These are phyloP conservation scores for Alectoris magna DNA, from an alignment of 2,797 vertebrate species.

Conservation along the genomic window DNA sequence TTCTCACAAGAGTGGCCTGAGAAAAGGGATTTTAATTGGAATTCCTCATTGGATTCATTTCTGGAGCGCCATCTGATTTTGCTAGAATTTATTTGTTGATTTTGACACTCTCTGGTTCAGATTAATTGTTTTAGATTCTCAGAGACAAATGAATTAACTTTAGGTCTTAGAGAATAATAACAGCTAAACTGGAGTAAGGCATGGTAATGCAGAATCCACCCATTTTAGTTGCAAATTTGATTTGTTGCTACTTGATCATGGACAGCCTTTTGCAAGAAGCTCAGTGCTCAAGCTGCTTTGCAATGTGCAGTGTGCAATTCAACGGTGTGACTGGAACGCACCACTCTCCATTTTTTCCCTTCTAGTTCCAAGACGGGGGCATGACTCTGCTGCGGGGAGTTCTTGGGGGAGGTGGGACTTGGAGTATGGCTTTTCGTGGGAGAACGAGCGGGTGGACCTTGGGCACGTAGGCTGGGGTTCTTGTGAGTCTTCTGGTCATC, in stretches of 20 bases:
- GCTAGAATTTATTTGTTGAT: background rate
- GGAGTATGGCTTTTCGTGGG: conserved; percentile 80
- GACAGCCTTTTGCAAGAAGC: background rate
- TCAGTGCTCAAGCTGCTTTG: background rate
- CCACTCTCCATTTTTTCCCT: conserved; percentile 99
- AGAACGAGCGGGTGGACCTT: conserved; percentile 73
- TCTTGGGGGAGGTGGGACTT: conserved; percentile 64
- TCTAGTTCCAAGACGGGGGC: conserved; percentile 90
- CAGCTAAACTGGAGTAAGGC: background rate
- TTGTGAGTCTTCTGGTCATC: conserved; percentile 94
- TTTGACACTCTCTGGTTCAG: background rate
- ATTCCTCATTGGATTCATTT: background rate
- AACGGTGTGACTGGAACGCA: conserved; percentile 75
- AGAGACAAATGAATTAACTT: background rate
- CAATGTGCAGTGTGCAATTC: background rate
- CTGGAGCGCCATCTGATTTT: background rate
- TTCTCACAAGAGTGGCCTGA: background rate
- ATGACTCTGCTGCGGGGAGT: conserved; percentile 78
- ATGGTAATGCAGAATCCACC: background rate
- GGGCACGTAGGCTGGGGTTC: conserved; percentile 88
- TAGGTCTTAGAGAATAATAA: background rate
- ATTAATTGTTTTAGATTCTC: background rate
- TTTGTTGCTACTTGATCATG: background rate
- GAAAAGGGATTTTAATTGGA: background rate
- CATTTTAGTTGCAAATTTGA: background rate